Percentiles rank a stretch among this genome's conserved stretches.
Evolutionary conservation across 2,888 invertebrate genomes (phyloP).

Genomic region (Drosophila gaucha): DNA sequence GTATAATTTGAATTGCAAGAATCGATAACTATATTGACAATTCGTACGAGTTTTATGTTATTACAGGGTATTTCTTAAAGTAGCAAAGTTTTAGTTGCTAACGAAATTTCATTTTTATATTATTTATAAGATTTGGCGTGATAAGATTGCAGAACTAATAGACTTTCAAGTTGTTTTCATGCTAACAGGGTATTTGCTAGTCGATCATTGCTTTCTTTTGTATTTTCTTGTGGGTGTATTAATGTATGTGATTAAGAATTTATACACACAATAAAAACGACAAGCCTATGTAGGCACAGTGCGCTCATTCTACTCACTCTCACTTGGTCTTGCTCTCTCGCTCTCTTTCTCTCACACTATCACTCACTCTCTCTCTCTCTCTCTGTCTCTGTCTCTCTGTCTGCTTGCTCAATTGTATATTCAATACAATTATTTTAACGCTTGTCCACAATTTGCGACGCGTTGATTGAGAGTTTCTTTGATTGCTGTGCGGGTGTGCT

Average conservation of each 20-base stretch:
- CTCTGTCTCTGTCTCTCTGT: not conserved
- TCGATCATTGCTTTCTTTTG: not conserved
- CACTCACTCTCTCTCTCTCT: not conserved
- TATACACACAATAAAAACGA: constrained; percentile 21
- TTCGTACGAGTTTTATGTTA: accelerated
- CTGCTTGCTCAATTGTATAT: constrained; percentile 26
- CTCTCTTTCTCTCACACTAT: constrained; percentile 6
- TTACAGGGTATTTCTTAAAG: not conserved
- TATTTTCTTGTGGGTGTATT: constrained; percentile 49
- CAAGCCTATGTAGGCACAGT: constrained; percentile 4
- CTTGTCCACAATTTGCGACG: constrained; percentile 71
- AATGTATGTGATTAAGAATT: constrained; percentile 70
- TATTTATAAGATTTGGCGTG: not conserved
- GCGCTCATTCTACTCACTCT: constrained; percentile 1
- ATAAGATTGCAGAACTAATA: not conserved
- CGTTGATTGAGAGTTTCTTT: constrained; percentile 78
- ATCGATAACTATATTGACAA: not conserved
- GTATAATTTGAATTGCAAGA: not conserved
- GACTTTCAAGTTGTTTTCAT: not conserved
- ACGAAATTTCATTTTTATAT: not conserved
- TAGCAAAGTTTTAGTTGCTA: not conserved
- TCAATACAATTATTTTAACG: constrained; percentile 63
- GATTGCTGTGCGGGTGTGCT: constrained; percentile 50
- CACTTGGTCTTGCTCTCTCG: not conserved
- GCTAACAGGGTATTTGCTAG: constrained; percentile 2